Evolutionary conservation across 1,140 invertebrate genomes (phyloP), one percentile per base, ranked within the genome.

Genomic region (Eulimnadia texana): DNA sequence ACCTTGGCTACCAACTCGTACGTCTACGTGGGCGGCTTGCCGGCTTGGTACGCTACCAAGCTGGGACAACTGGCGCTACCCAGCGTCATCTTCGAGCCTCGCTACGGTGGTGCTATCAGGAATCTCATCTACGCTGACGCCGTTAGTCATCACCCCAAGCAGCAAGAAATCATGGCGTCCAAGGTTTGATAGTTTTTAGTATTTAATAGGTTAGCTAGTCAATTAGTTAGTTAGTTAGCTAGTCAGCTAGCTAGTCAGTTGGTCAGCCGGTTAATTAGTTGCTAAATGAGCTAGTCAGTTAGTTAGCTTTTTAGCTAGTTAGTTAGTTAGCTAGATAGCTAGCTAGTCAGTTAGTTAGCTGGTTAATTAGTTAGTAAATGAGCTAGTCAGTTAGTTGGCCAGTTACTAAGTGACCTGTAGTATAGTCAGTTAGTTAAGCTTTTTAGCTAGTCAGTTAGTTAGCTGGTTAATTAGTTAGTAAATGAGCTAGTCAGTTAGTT

Each of bases 11-110:
- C 83, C 50, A 93, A 93, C 72, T 92, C 88, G 3, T 88, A 90
- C 72, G 86, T 94, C 24, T 95, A 90, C 72, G 80, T 96, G 52
- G 92, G 92, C 6, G 92, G 91, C 9, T 84, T 95, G 78, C 92
- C 92, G 19, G 80, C 81, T 60, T 89, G 84, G 83, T 93, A 91
- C 71, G 87, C 87, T 69, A 84, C 82, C 66, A 90, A 90, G 72
- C 73, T 93, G 64, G 84, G 85, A 0, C 75, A 86, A 51, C 73
- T 93, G 49, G 87, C 90, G 0, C 69, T 93, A 50, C 90, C 90
- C 1, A 90, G 86, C 66, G 90, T 91, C 54, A 89, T 91, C 60
- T 93, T 93, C 69, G 90, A 95, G 73, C 90, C 90, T 0, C 78
- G 88, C 61, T 65, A 63, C 72, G 81, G 84, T 19, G 90, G 90